Evolutionary conservation across 2,113 vertebrate genomes (phyloP), one percentile per base, ranked within the genome.

Genomic region (Leucopsar rothschildi): DNA sequence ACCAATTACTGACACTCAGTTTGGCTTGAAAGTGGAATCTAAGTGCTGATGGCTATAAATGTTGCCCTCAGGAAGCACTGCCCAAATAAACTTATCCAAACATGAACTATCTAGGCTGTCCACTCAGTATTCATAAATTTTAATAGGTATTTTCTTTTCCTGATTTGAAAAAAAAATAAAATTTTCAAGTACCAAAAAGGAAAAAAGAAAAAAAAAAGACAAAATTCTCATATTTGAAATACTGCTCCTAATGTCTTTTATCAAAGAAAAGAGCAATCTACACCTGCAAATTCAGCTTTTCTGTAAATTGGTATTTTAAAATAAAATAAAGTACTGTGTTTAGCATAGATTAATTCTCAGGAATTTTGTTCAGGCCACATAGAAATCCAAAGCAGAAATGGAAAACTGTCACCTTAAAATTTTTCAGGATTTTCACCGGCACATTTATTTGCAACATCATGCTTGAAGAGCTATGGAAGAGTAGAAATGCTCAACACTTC

Each of bases 1-100:
- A 86, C 19, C 88, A 92, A 73, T 88, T 93, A 91, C 47, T 86
- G 71, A 90, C 56, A 77, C 39, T 80, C 59, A 44, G n/a, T 73
- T 80, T 93, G 92, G 87, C 82, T 91, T 83, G 29, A 59, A 89
- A 94, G 50, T 40, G 15, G 40, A 91, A 53, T 85, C 53, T 82
- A 69, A 95, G 50, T 56, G 71, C 66, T 94, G 55, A 63, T 88
- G 68, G 68, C 68, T 70, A 90, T 90, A 83, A 96, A 91, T 91
- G 63, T 85, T 78, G 91, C 33, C 76, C 35, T 84, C 25, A 73
- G 42, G 59, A 92, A 95, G 61, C 42, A 59, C 9, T 73, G 60
- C 9, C 39, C 71, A 82, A 76, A 95, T 35, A 85, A 92, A 91
- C 70, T 80, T 44, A 64, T 65, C 49, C 21, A 92, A 57, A 89